A percentile compares a stretch with the other conserved stretches of the same genome.
phyloP scores from a whole-genome alignment of 2,888 invertebrate species.

The Periphyllus acericola region DNA sequence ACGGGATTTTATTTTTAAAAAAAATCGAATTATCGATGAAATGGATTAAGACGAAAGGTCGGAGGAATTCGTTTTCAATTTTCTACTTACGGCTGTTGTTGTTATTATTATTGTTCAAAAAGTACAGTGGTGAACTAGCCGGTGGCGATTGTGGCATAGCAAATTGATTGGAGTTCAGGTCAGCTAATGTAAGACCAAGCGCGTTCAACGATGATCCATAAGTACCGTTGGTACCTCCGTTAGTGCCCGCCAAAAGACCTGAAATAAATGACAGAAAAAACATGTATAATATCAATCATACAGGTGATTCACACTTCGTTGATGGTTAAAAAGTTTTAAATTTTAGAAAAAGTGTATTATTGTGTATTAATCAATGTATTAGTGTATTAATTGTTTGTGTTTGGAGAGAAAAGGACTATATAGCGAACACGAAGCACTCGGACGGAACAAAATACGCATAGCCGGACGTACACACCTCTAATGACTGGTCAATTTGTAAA shows the following conservation, averaged over 20 bases:
- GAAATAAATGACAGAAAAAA: not conserved
- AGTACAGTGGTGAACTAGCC: conserved; percentile 52
- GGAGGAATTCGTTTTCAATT: not conserved
- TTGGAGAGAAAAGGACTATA: not conserved
- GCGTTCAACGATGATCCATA: conserved; percentile 58
- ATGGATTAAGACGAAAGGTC: not conserved
- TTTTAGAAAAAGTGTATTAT: too few relatives aligned
- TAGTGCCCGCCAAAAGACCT: conserved; percentile 42
- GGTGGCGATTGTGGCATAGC: conserved; percentile 58
- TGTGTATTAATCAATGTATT: too few relatives aligned
- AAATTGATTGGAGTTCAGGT: conserved; percentile 51
- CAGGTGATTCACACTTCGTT: not conserved
- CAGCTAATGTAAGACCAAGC: conserved; percentile 50
- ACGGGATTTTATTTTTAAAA: not conserved
- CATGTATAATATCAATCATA: not conserved
- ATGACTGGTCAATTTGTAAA: not conserved
- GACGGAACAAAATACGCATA: not conserved
- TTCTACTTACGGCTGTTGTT: conserved; percentile 55
- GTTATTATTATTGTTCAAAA: conserved; percentile 53
- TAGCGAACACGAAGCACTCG: not conserved
- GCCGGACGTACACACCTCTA: not conserved
- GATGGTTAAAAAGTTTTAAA: conserved; percentile 9
- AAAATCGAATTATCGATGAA: not conserved
- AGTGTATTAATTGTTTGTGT: not conserved
- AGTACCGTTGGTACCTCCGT: conserved; percentile 40